Percentiles rank a stretch among this genome's conserved stretches.
These are phyloP conservation scores for Melanostigma gelatinosum DNA, from an alignment of 2,113 vertebrate species.

Conservation along the genomic window DNA sequence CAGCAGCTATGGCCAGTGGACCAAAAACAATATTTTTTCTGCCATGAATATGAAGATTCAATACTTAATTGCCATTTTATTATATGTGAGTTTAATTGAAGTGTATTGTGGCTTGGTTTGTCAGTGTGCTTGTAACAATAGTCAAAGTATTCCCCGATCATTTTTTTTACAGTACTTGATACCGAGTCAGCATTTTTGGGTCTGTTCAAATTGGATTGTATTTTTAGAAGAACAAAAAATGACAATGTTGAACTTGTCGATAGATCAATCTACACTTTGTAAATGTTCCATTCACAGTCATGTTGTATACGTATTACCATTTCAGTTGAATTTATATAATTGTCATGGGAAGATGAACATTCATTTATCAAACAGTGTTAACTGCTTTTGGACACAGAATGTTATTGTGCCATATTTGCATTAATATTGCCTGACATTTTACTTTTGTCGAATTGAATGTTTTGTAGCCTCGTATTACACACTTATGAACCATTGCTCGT, in stretches of 20 bases:
- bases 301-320: constrained; percentile 30
- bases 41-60: constrained; percentile 13
- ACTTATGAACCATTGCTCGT: constrained; percentile 17
- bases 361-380: constrained; percentile 20
- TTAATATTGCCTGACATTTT: constrained; percentile 42
- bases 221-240: constrained; percentile 1
- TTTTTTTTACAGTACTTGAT: constrained; percentile 5
- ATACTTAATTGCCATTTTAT: constrained; percentile 2
- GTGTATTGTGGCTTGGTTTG: constrained; percentile 27
- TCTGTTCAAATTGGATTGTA: constrained; percentile 13
- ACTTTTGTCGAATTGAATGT: constrained; percentile 45
- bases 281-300: constrained; percentile 42
- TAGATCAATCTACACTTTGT: constrained; percentile 14
- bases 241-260: constrained; percentile 8
- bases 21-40: constrained; percentile 31
- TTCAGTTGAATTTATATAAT: constrained; percentile 15
- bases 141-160: not conserved
- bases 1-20: constrained; percentile 40
- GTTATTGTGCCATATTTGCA: constrained; percentile 54
- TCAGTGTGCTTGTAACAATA: constrained; percentile 20
- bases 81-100: constrained; percentile 30
- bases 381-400: constrained; percentile 31
- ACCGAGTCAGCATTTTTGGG: constrained; percentile 8
- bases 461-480: constrained; percentile 22
- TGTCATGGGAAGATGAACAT: constrained; percentile 20